Evolutionary conservation across 1,140 invertebrate genomes (phyloP), one percentile per base, ranked within the genome.

Genomic region (Drosophila truncata): DNA sequence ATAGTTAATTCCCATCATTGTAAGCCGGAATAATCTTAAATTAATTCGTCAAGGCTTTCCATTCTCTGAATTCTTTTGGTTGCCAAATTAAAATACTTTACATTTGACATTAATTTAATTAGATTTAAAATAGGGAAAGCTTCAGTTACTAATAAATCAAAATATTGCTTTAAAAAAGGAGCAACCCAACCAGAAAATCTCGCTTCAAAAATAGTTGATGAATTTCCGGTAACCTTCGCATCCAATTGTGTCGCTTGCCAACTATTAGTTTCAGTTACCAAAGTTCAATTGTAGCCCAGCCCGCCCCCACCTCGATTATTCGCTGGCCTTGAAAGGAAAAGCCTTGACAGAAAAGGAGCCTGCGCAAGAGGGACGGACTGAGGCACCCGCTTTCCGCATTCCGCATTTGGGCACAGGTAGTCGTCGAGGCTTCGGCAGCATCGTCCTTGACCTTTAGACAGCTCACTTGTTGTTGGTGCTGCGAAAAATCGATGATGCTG

Each of bases 361-460:
- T 78, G 79, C 55, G 63, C 72, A 81, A 57, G 67, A 69, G 58
- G 62, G 77, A 79, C 27, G 61, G 54, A 23, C 61, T 20, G 33
- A 23, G 35, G 52, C 64, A 63, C 47, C 66, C 49, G 37, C 49
- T 44, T 37, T 52, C 49, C 49, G 31, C 31, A 35, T 37, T 37
- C 52, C 33, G 37, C 49, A 44, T 44, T 47, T 49, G 27, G 47
- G 59, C 84, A 84, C 84, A 88, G 84, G 84, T 88, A 87, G 52
- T 55, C 35, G 52, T 37, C 20, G 52, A 55, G 52, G 60, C 46
- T 47, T 41, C 25, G 61, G 63, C 62, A 70, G 66, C 63, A 71
- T 70, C 65, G 86, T 91, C 85, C 85, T 88, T 88, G 85, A 88
- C 81, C 85, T 90, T 90, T 80, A 67, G 49, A 31, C 46, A 64